Base-by-base conservation (phyloP, 92 coral and sea anemone species). In the Phymanthus crucifer region DNA sequence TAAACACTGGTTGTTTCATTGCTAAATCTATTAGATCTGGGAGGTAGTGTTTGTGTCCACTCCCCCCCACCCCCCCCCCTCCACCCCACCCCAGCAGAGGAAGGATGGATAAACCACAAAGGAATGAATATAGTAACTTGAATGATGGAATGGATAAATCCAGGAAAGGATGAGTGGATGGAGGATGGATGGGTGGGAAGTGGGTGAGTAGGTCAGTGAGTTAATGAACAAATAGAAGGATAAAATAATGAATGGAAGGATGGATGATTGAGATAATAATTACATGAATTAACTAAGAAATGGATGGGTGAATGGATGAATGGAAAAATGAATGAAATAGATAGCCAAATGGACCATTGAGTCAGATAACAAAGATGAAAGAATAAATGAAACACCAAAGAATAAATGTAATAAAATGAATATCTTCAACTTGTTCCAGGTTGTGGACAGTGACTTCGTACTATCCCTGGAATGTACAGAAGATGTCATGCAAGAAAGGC, bases 391-490 rank as follows among this genome's bases (percentile, higher is more conserved):
- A 43, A 10, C 16, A 43, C 1, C 14, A 17, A 43, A 43, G 11
- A 8, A 43, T 38, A 11, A 38, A 38, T 38, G 10, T 38, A n/a
- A n/a, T n/a, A n/a, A n/a, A n/a, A n/a, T n/a, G n/a, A 43, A 43
- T 10, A 43, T 43, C 48, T 10, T 43, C 14, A 14, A 43, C n/a
- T 66, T 72, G 43, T 35, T 8, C 32, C 35, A 96, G 99, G 92
- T 96, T 21, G 91, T 85, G 26, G 97, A 89, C 65, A 89, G 99
- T 73, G 99, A 96, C 70, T 92, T 87, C 26, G 90, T 96, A 9
- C 83, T 96, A 47, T 96, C 83, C 82, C 88, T 96, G 70, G 96
- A 96, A 81, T 96, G 99, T 73, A 90, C 82, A 32, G 97, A 91
- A 73, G 96, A 91, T 78, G 86, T 96, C 4, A 96, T 93, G 99